phyloP scores from a whole-genome alignment of 2,797 vertebrate genomes.

The Microhierax caerulescens region DNA sequence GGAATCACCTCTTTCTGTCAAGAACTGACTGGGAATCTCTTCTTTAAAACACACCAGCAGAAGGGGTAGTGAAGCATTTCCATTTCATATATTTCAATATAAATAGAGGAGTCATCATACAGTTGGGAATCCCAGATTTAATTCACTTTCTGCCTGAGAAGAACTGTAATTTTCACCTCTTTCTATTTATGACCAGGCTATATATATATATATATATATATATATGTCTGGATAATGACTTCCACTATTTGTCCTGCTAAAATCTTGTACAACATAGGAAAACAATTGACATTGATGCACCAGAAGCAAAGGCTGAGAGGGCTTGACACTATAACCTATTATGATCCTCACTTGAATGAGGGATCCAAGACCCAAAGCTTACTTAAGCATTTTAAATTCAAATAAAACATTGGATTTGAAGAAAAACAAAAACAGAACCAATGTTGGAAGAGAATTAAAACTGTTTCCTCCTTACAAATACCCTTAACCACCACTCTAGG shows the following conservation, averaged over 20 bases:
- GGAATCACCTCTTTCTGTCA: background rate
- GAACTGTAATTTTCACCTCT: background rate
- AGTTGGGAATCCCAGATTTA: background rate
- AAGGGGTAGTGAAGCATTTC: background rate
- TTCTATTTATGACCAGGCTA: background rate
- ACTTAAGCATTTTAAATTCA: background rate
- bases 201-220: rapidly evolving
- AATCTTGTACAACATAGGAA: background rate
- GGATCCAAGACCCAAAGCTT: background rate
- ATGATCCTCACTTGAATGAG: background rate
- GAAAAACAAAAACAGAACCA: rapidly evolving
- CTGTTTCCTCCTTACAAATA: background rate
- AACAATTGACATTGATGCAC: background rate
- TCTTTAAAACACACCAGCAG: background rate
- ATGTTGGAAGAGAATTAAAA: background rate
- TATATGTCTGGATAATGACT: background rate
- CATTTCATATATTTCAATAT: background rate
- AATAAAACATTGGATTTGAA: background rate
- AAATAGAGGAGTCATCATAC: background rate
- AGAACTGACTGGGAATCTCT: background rate
- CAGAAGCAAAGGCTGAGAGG: background rate
- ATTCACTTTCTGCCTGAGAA: background rate
- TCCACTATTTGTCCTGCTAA: background rate
- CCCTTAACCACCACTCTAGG: background rate
- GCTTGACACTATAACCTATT: background rate